phyloP scores from a whole-genome alignment of 2,888 invertebrate genomes.

The Conus canariensis region DNA sequence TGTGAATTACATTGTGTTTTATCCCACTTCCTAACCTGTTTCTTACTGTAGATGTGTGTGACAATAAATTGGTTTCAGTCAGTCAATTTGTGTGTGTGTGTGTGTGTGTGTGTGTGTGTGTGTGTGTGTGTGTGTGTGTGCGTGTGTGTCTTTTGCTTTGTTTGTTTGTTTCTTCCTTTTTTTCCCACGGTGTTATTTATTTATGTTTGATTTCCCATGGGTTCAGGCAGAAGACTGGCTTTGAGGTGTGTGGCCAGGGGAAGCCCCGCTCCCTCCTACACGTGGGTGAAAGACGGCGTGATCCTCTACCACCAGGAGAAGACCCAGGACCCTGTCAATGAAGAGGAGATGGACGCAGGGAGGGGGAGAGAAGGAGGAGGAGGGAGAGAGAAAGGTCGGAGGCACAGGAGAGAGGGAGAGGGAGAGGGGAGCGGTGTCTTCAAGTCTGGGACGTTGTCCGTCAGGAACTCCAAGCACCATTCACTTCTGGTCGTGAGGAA shows the following conservation, averaged over 20 bases:
- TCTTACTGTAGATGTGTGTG: no score
- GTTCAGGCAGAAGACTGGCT: constrained; percentile 20
- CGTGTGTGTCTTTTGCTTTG: background rate
- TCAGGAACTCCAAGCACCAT: constrained; percentile 3
- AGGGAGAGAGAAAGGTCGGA: background rate
- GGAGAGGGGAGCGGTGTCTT: constrained; percentile 8
- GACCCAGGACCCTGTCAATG: background rate
- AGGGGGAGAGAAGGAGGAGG: background rate
- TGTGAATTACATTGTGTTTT: no score
- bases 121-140: background rate
- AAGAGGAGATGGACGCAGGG: background rate
- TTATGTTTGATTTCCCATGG: background rate
- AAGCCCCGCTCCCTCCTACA: constrained; percentile 44
- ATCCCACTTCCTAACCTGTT: no score
- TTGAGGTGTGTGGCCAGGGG: constrained; percentile 38
- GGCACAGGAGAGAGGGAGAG: background rate
- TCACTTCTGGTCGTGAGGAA: constrained; percentile 26
- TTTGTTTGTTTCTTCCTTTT: background rate
- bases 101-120: background rate
- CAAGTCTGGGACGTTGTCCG: constrained; percentile 1
- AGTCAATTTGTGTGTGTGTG: no score
- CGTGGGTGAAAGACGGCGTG: constrained; percentile 44
- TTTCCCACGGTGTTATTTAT: background rate
- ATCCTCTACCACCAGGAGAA: background rate
- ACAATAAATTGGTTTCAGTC: no score